Evolutionary conservation across 2,797 vertebrate species (phyloP).

Genomic region (Malurus splendens): DNA sequence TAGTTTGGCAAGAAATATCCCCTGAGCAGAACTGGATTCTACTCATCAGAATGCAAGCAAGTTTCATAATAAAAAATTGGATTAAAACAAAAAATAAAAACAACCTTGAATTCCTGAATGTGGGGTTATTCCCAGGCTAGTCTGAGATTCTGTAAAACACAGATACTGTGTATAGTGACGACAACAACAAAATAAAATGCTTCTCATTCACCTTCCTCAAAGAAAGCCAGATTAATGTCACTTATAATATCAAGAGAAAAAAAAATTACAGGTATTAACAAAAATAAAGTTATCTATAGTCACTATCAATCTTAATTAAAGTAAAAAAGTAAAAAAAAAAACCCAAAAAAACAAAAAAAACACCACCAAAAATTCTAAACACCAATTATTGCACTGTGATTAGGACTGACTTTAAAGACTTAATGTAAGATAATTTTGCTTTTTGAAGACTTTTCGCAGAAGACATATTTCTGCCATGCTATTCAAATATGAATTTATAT

Average conservation of each 20-base stretch:
- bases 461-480: neutral
- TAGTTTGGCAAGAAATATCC: neutral
- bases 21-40: neutral
- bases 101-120: neutral
- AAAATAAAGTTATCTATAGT: neutral
- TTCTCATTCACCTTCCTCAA: neutral
- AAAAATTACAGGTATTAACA: neutral
- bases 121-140: neutral
- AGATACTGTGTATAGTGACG: accelerated
- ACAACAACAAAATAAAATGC: neutral
- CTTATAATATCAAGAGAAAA: neutral
- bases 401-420: neutral
- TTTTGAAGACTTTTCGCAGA: neutral
- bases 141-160: neutral
- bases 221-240: neutral
- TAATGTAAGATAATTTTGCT: neutral
- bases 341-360: neutral
- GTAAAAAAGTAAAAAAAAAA: neutral
- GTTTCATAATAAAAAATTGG: neutral
- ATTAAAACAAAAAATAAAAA: neutral
- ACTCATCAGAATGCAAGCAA: neutral
- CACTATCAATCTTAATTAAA: neutral
- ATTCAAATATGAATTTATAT: neutral
- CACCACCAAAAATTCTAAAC: neutral
- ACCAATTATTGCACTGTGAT: neutral